Conservation (phyloP, 2,888 invertebrate genomes). For the Tinea semifulvella region DNA sequence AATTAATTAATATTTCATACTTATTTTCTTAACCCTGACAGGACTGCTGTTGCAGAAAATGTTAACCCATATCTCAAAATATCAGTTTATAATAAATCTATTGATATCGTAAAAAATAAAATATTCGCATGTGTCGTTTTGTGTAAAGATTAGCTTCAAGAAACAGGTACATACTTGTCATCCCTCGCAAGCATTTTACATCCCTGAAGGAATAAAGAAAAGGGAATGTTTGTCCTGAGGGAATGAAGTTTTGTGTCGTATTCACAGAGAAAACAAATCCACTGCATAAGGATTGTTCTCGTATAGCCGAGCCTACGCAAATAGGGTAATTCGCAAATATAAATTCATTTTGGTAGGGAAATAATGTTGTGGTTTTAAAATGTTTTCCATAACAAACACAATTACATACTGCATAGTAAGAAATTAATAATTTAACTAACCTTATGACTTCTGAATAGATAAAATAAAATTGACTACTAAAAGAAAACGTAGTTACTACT, state of each 20-base stretch:
- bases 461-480: no score
- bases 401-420: no score
- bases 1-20: conserved; percentile 6
- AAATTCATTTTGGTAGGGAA: no score
- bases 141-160: conserved; percentile 21
- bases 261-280: conserved; percentile 26
- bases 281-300: conserved; percentile 13
- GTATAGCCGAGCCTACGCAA: not conserved
- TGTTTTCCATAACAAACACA: no score
- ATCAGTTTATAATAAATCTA: no score
- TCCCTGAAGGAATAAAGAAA: conserved; percentile 29
- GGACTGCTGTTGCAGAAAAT: not conserved
- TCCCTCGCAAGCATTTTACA: conserved; percentile 27
- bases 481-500: no score
- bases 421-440: no score
- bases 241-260: conserved; percentile 27
- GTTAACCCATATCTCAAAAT: not conserved
- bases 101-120: conserved; percentile 10
- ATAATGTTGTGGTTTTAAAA: no score
- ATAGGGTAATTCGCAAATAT: no score
- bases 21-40: not conserved
- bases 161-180: conserved; percentile 21
- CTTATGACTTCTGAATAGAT: no score
- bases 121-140: conserved; percentile 22
- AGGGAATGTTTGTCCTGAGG: conserved; percentile 26